Percentiles rank a stretch among this genome's conserved stretches.
Evolutionary conservation across 2,113 vertebrate species (phyloP).

Genomic region (Zapornia atra): DNA sequence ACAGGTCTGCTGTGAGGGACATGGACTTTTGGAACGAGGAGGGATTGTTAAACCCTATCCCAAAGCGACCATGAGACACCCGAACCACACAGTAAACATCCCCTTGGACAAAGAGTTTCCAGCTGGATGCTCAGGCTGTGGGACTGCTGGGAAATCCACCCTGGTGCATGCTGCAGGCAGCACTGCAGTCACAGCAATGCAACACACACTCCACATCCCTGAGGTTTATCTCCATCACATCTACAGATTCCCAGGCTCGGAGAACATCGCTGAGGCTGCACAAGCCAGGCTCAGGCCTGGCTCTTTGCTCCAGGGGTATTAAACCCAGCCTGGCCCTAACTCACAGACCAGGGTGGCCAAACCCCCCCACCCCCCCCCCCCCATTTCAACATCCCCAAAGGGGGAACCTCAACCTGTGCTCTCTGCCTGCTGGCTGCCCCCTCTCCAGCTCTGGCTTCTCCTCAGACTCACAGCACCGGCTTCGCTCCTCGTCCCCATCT

Average conservation of each 20-base stretch:
- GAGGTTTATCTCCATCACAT: not conserved
- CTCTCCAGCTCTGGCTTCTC: not conserved
- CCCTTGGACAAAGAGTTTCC: not conserved
- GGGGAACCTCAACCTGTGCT: not conserved
- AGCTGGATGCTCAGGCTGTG: not conserved
- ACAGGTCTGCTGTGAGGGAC: not conserved
- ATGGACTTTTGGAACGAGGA: not conserved
- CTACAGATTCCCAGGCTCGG: not conserved
- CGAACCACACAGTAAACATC: not conserved
- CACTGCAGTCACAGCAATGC: not conserved
- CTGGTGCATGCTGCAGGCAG: not conserved
- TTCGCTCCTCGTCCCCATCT: constrained; percentile 48
- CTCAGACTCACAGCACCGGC: not conserved
- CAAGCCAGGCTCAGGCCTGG: not conserved
- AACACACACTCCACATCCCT: not conserved
- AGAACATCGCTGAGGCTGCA: not conserved
- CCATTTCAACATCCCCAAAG: too few relatives aligned
- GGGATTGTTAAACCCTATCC: not conserved
- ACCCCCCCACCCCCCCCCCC: not conserved
- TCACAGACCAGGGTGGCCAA: not conserved
- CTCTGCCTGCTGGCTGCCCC: not conserved
- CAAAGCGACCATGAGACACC: not conserved
- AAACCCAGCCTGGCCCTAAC: not conserved
- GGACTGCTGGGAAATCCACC: not conserved
- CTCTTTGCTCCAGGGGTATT: not conserved